These are phyloP conservation scores for Ophion costatus DNA, from an alignment of 2,888 invertebrate species.

Conservation along the genomic window DNA sequence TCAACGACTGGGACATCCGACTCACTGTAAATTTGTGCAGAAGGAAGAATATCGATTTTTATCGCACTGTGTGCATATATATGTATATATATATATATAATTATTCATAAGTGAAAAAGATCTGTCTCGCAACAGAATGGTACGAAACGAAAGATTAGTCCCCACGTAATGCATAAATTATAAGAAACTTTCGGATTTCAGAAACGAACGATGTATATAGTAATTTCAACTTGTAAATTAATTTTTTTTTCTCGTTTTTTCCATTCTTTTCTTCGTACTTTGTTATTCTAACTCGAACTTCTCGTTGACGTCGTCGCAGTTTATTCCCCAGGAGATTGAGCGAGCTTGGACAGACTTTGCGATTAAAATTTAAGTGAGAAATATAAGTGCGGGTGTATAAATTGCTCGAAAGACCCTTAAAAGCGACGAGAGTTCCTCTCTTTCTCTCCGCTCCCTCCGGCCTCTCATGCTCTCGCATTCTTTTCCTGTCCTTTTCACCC, in stretches of 20 bases:
- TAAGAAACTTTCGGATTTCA: not conserved
- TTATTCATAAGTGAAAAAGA: not conserved
- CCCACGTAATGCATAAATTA: slow-evolving; percentile 23
- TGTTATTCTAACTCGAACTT: slow-evolving; percentile 45
- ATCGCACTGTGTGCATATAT: too few species aligned
- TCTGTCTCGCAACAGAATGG: not conserved
- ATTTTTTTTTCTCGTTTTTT: not conserved
- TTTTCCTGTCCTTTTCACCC: slow-evolving; percentile 4
- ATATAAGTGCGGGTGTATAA: slow-evolving; percentile 34
- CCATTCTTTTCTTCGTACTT: slow-evolving; percentile 21
- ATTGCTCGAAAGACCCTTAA: slow-evolving; percentile 29
- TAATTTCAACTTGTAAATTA: slow-evolving; percentile 23
- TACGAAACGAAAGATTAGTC: slow-evolving; percentile 10
- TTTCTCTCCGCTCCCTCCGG: not conserved
- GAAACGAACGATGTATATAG: slow-evolving; percentile 36
- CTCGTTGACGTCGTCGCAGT: slow-evolving; percentile 38
- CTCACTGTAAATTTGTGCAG: too few species aligned
- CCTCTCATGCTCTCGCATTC: not conserved
- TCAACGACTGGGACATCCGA: too few species aligned
- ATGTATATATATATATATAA: too few species aligned
- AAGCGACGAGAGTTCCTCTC: slow-evolving; percentile 25
- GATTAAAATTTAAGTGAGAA: slow-evolving; percentile 67
- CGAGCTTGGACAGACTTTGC: slow-evolving; percentile 60
- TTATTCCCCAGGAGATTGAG: slow-evolving; percentile 56
- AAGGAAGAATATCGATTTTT: too few species aligned